These are phyloP conservation scores for Trichogramma pretiosum DNA, from an alignment of 1,140 invertebrate species.

Conservation along the genomic window DNA sequence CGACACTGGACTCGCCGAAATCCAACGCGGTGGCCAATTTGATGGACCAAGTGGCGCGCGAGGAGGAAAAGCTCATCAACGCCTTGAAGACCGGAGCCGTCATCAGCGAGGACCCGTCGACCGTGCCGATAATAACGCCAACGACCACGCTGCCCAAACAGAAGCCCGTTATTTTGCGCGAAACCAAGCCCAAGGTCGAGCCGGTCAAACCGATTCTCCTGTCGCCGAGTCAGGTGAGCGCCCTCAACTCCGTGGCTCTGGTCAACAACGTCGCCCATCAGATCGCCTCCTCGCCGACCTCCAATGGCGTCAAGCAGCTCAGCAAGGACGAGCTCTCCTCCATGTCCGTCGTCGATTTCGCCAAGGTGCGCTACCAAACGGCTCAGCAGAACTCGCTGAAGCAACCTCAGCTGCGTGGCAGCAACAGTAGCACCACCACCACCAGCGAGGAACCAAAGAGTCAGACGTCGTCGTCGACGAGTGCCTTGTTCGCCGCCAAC, in stretches of 20 bases:
- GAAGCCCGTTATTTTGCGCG: constrained; percentile 33
- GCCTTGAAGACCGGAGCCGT: constrained; percentile 67
- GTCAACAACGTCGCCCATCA: constrained; percentile 28
- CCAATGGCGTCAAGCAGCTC: constrained; percentile 20
- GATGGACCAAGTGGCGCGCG: constrained; percentile 59
- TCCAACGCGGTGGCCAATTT: constrained; percentile 29
- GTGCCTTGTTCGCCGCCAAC: constrained; percentile 18
- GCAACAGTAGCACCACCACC: constrained; percentile 34
- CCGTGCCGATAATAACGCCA: neutral
- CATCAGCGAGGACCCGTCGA: constrained; percentile 48
- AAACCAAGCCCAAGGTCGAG: constrained; percentile 36
- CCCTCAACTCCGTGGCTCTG: constrained; percentile 33
- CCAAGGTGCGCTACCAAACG: constrained; percentile 54
- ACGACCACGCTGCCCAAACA: constrained; percentile 20
- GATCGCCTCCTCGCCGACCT: constrained; percentile 11
- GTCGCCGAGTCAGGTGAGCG: constrained; percentile 19
- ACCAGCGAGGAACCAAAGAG: constrained; percentile 45
- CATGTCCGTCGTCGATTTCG: constrained; percentile 55
- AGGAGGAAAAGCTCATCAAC: constrained; percentile 70
- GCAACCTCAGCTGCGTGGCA: constrained; percentile 39
- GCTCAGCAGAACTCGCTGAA: constrained; percentile 45
- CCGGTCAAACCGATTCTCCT: constrained; percentile 34
- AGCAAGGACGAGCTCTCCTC: constrained; percentile 33
- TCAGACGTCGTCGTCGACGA: too few relatives aligned
- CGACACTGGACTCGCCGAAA: constrained; percentile 26